phyloP scores from a whole-genome alignment of 2,888 invertebrate species.

The Synanthedon tipuliformis region DNA sequence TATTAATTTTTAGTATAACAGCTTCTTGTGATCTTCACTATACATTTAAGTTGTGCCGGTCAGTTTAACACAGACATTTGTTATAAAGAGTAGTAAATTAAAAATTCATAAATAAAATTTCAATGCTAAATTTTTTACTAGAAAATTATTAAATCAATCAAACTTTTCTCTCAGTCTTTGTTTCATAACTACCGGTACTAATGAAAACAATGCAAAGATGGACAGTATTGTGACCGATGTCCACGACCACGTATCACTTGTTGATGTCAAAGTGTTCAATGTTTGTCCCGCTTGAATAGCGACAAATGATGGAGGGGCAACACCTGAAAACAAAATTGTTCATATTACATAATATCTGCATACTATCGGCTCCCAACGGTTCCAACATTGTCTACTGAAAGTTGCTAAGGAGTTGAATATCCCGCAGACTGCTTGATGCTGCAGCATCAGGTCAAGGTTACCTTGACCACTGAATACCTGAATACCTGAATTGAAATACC shows the following conservation, averaged over 20 bases:
- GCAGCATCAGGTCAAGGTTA: too few species aligned
- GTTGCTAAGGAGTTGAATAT: too few species aligned
- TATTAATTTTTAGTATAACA: too few species aligned
- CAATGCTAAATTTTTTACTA: not conserved
- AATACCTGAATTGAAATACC: too few species aligned
- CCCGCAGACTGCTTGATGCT: too few species aligned
- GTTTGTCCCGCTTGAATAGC: conserved; percentile 99
- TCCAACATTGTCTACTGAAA: too few species aligned
- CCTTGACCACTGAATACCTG: too few species aligned
- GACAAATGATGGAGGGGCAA: conserved; percentile 96
- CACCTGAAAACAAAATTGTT: conserved; percentile 71
- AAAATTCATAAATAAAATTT: conserved; percentile 24
- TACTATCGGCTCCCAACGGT: too few species aligned
- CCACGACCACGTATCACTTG: conserved; percentile 89
- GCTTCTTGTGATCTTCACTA: too few species aligned
- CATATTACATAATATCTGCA: not conserved
- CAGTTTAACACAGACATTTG: too few species aligned
- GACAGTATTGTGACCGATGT: conserved; percentile 83
- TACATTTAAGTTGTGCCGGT: too few species aligned
- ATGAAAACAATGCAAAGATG: conserved; percentile 83
- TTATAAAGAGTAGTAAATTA: conserved; percentile 3
- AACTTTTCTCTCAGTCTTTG: conserved; percentile 82
- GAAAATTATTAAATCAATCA: conserved; percentile 35
- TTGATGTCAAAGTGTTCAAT: conserved; percentile 90
- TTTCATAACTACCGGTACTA: conserved; percentile 90